phyloP scores from a whole-genome alignment of 2,113 vertebrate species.

The sheep (Ovis aries) region DNA sequence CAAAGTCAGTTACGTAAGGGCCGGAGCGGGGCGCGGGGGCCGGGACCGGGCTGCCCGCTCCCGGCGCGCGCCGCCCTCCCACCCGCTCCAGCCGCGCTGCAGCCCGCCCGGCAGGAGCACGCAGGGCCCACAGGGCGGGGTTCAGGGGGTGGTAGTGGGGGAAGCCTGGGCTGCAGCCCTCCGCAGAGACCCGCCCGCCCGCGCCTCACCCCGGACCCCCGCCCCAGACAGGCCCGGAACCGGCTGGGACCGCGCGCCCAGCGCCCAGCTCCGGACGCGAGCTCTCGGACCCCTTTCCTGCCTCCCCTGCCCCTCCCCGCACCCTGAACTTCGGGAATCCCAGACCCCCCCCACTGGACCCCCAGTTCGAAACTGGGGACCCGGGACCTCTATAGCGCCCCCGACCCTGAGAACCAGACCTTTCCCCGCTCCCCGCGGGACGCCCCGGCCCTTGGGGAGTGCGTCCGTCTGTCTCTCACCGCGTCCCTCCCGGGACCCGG shows the following conservation, averaged over 20 bases:
- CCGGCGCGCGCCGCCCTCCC: neutral
- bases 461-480: neutral
- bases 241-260: neutral
- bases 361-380: neutral
- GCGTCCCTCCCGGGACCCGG: neutral
- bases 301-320: neutral
- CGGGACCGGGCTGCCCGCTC: neutral
- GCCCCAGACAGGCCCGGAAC: neutral
- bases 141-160: neutral
- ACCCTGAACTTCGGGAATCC: conserved; percentile 30
- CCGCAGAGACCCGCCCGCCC: neutral
- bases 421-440: neutral
- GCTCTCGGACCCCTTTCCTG: neutral
- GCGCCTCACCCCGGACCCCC: neutral
- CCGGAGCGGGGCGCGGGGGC: conserved; percentile 12
- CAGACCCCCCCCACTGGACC: neutral
- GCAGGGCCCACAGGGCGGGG: conserved; percentile 27
- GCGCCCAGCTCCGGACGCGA: neutral
- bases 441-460: neutral
- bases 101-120: neutral
- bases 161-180: neutral
- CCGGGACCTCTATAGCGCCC: neutral
- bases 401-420: neutral
- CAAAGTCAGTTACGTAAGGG: conserved; percentile 70
- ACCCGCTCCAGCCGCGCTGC: neutral